A percentile compares a stretch with the other conserved stretches of the same genome.
Evolutionary conservation across 1,140 invertebrate genomes (phyloP).

Genomic region (Drosophila navojoa): DNA sequence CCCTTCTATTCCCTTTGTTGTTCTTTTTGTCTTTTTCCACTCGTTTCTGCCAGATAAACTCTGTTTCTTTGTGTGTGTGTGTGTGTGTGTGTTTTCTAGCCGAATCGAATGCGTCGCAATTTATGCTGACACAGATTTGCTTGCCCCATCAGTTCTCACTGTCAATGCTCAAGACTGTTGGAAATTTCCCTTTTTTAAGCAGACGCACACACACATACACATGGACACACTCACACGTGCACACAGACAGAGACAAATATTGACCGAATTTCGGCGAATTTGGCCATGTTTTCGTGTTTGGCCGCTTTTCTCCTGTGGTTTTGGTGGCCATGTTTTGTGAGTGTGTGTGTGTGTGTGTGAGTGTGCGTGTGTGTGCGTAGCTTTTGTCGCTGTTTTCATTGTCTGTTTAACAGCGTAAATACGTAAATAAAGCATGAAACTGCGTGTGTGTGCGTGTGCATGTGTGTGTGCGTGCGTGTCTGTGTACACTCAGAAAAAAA

Average conservation of each 20-base stretch:
- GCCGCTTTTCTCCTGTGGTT: conserved; percentile 29
- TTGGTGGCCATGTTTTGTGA: conserved; percentile 22
- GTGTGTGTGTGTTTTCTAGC: conserved; percentile 1
- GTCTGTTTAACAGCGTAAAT: conserved; percentile 36
- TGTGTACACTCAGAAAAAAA: neutral
- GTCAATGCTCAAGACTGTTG: conserved; percentile 25
- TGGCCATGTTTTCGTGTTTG: conserved; percentile 41
- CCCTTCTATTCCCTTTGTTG: too few species aligned
- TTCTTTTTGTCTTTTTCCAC: neutral
- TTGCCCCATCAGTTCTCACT: conserved; percentile 8
- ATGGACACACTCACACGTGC: conserved; percentile 22
- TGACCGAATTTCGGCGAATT: conserved; percentile 73
- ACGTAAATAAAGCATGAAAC: conserved; percentile 37
- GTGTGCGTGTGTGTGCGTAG: conserved; percentile 34
- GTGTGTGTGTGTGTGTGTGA: conserved; percentile 3
- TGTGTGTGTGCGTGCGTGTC: neutral
- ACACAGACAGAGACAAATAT: conserved; percentile 57
- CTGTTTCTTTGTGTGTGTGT: neutral
- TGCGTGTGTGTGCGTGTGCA: neutral
- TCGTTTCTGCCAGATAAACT: neutral
- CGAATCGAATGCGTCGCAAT: conserved; percentile 54
- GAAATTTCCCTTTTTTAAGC: conserved; percentile 52
- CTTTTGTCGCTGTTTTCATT: conserved; percentile 41
- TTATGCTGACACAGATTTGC: conserved; percentile 66
- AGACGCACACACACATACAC: conserved; percentile 15